These are phyloP conservation scores for Pycnonotus jocosus DNA, from an alignment of 2,113 vertebrate species.

Conservation along the genomic window DNA sequence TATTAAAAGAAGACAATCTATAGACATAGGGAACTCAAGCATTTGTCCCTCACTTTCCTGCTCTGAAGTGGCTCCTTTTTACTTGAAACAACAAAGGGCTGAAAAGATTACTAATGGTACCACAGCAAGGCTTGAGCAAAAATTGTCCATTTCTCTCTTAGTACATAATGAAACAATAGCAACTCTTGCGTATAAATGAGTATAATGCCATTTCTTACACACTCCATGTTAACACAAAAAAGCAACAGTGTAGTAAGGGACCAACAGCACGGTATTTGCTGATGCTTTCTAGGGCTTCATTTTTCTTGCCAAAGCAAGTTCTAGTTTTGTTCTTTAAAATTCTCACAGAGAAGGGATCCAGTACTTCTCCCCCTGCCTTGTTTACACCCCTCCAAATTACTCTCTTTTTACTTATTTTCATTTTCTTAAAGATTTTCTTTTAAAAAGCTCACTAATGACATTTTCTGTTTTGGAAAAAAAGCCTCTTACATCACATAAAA, in stretches of 20 bases:
- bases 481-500: not conserved
- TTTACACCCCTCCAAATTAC: not conserved
- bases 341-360: not conserved
- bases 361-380: rapidly evolving
- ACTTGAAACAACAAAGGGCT: not conserved
- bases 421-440: not conserved
- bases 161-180: not conserved
- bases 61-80: not conserved
- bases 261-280: not conserved
- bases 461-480: not conserved
- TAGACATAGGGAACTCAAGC: not conserved
- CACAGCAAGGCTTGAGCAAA: not conserved
- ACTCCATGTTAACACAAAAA: not conserved
- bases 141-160: not conserved
- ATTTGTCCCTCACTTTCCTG: not conserved
- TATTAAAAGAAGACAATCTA: not conserved
- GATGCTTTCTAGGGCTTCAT: not conserved
- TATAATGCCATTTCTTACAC: not conserved
- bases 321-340: not conserved
- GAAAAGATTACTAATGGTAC: not conserved
- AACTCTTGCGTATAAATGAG: not conserved
- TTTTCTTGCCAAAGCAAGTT: not conserved
- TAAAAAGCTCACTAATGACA: not conserved
- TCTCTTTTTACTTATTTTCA: not conserved
- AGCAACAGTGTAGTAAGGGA: not conserved